Evolutionary conservation across 2,113 vertebrate genomes (phyloP).

Genomic region (Cichladusa arquata): DNA sequence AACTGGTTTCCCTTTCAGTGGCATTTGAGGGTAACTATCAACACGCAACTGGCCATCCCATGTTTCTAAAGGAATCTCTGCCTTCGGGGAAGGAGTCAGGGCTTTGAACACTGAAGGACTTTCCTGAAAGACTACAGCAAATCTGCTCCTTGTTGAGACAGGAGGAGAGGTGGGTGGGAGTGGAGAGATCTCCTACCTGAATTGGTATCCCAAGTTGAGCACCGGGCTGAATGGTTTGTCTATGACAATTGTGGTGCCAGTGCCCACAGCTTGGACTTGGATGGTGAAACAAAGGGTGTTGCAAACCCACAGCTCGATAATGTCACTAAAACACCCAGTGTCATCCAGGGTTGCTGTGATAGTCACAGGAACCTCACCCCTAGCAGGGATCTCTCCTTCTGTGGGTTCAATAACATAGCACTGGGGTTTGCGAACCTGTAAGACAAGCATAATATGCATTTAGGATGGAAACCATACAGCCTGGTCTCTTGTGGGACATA

Average conservation of each 20-base stretch:
- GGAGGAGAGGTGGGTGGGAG: accelerated
- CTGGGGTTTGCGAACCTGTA: constrained; percentile 68
- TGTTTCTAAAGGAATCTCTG: not conserved
- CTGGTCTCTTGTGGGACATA: not conserved
- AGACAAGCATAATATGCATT: not conserved
- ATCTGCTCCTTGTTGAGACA: not conserved
- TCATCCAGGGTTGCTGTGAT: constrained; percentile 82
- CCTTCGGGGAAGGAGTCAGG: not conserved
- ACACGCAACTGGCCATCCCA: not conserved
- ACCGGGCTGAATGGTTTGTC: constrained; percentile 78
- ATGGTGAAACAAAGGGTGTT: too few species aligned
- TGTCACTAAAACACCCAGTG: constrained; percentile 70
- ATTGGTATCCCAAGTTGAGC: constrained; percentile 81
- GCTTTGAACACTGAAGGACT: not conserved
- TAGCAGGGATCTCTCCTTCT: constrained; percentile 76
- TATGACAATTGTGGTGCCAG: constrained; percentile 83
- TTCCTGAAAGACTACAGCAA: not conserved
- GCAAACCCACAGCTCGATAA: constrained; percentile 57
- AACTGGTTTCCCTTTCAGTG: not conserved
- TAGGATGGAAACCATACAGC: not conserved
- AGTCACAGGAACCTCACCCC: constrained; percentile 63
- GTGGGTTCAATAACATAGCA: constrained; percentile 79
- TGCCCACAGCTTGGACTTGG: constrained; percentile 64
- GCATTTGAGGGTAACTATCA: not conserved
- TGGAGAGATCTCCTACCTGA: constrained; percentile 75